These are phyloP conservation scores for Poeciliopsis prolifica DNA, from an alignment of 2,113 vertebrate genomes.

Conservation along the genomic window DNA sequence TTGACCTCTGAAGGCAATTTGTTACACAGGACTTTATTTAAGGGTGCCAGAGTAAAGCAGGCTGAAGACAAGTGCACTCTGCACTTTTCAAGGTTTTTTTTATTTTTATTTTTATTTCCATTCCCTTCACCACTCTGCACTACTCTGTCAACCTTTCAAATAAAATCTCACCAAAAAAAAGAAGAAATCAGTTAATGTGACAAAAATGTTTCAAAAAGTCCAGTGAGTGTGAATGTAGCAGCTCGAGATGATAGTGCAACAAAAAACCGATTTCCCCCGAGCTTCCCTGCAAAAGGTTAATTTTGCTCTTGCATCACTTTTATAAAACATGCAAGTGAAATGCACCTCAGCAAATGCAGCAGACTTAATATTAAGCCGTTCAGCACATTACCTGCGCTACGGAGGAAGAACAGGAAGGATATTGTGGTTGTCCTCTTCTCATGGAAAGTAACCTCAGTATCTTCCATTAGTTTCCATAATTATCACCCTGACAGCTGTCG, in stretches of 20 bases:
- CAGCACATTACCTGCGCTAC: conserved; percentile 14
- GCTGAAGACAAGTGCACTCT: not conserved
- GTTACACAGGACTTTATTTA: not conserved
- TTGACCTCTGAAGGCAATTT: not conserved
- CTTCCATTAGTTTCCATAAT: conserved; percentile 79
- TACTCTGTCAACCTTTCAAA: not conserved
- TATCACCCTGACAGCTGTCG: conserved; percentile 62
- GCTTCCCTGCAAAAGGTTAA: not conserved
- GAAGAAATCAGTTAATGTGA: not conserved
- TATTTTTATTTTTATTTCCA: no score
- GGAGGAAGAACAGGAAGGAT: conserved; percentile 80
- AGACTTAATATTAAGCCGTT: not conserved
- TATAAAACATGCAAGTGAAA: not conserved
- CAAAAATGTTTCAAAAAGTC: not conserved
- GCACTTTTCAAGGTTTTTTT: not conserved
- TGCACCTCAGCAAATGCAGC: not conserved
- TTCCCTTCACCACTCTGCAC: not conserved
- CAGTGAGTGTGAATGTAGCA: not conserved
- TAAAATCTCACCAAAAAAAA: not conserved
- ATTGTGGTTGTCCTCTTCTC: conserved; percentile 78
- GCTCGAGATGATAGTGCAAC: not conserved
- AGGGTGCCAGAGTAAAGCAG: not conserved
- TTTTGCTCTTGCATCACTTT: not conserved
- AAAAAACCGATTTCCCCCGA: not conserved
- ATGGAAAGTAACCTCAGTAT: conserved; percentile 78